Percentiles rank a stretch among this genome's conserved stretches.
phyloP scores from a whole-genome alignment of 2,797 vertebrate species.

The Threskiornis aethiopicus region DNA sequence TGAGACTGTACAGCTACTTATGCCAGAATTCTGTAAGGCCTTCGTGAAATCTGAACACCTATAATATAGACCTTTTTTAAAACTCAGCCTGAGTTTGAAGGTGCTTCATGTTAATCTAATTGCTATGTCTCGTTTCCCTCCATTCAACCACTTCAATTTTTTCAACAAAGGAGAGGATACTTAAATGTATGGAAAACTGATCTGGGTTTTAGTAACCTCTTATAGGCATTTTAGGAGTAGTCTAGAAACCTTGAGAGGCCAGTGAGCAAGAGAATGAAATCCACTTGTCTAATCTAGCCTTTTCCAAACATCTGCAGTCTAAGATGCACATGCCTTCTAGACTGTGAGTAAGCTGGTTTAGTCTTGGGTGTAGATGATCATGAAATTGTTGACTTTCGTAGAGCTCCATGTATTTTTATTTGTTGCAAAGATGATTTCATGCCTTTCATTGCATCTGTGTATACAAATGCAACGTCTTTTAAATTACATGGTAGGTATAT shows the following conservation, averaged over 20 bases:
- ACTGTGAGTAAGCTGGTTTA: background rate
- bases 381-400: background rate
- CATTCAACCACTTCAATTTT: background rate
- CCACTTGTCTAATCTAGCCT: background rate
- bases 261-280: background rate
- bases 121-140: background rate
- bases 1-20: background rate
- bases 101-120: background rate
- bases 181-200: background rate
- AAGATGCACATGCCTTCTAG: background rate
- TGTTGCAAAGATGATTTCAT: background rate
- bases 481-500: background rate
- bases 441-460: background rate
- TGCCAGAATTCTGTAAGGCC: background rate
- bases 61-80: background rate
- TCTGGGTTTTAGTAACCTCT: background rate
- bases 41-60: background rate
- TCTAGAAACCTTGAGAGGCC: background rate
- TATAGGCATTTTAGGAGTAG: background rate
- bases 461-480: background rate
- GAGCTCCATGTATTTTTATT: background rate
- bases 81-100: background rate
- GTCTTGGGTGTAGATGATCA: background rate
- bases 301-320: background rate
- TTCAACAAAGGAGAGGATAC: background rate